These are phyloP conservation scores for Acestrorhynchus altus DNA, from an alignment of 2,797 vertebrate species.

Conservation along the genomic window DNA sequence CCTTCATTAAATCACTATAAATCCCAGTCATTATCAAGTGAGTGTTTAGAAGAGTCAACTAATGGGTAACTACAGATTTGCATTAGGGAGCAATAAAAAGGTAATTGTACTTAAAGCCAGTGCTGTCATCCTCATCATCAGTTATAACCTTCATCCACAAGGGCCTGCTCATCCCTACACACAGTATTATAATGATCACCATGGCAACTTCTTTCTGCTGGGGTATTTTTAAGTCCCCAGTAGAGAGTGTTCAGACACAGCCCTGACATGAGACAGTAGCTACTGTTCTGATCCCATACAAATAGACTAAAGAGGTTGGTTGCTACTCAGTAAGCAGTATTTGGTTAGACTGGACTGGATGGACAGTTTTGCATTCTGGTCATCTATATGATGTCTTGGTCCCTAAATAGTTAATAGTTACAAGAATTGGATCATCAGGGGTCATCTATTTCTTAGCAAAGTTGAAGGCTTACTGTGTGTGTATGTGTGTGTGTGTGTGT, in stretches of 20 bases:
- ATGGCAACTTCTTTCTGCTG: conserved; percentile 63
- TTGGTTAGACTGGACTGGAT: background rate
- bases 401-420: background rate
- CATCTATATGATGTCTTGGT: background rate
- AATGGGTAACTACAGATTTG: background rate
- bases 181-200: conserved; percentile 57
- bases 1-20: background rate
- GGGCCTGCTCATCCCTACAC: conserved; percentile 15
- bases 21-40: background rate
- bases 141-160: conserved; percentile 7
- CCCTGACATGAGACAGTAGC: conserved; percentile 2
- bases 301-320: background rate
- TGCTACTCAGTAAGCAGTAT: background rate
- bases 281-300: background rate
- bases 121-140: background rate
- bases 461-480: background rate
- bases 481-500: background rate
- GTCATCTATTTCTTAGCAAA: background rate
- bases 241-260: conserved; percentile 5
- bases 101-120: background rate
- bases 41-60: background rate
- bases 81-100: background rate
- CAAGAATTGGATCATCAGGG: background rate
- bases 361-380: background rate
- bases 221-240: conserved; percentile 53